Percentiles rank a stretch among this genome's conserved stretches.
Evolutionary conservation across 2,888 invertebrate genomes (phyloP).

Genomic region (Oscheius myriophilus): DNA sequence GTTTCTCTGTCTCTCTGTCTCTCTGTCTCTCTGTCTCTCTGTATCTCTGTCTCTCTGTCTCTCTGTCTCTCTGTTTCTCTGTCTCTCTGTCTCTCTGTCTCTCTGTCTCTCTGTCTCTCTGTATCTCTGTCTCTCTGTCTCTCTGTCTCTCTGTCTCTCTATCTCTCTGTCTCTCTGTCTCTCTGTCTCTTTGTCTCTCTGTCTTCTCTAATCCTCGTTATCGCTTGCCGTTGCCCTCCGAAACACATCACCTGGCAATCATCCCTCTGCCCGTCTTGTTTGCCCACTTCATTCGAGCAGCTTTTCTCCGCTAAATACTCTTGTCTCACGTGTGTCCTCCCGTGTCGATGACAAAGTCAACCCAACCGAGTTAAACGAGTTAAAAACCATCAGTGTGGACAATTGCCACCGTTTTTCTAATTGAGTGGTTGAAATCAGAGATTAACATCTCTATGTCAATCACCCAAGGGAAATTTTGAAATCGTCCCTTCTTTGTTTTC

Average conservation of each 20-base stretch:
- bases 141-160: neutral
- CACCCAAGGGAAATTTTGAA: too few relatives aligned
- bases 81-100: neutral
- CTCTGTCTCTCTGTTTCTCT: neutral
- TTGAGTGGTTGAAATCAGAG: too few relatives aligned
- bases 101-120: neutral
- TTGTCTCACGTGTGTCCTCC: conserved; percentile 25
- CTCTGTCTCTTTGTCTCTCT: neutral
- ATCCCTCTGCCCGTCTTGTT: conserved; percentile 2
- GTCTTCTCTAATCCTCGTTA: neutral
- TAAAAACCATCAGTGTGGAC: neutral
- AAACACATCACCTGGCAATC: too few relatives aligned
- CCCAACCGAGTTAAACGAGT: neutral
- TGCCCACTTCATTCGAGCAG: conserved; percentile 19
- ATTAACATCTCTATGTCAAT: too few relatives aligned
- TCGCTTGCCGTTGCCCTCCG: neutral
- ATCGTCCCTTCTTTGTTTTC: too few relatives aligned
- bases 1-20: neutral
- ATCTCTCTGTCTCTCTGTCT: neutral
- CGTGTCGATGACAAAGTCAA: conserved; percentile 21
- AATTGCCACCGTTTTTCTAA: too few relatives aligned
- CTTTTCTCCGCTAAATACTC: conserved; percentile 31
- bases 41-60: neutral
- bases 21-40: neutral
- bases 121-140: neutral